These are phyloP conservation scores for Eupleurogrammus muticus DNA, from an alignment of 2,797 vertebrate species.

Conservation along the genomic window DNA sequence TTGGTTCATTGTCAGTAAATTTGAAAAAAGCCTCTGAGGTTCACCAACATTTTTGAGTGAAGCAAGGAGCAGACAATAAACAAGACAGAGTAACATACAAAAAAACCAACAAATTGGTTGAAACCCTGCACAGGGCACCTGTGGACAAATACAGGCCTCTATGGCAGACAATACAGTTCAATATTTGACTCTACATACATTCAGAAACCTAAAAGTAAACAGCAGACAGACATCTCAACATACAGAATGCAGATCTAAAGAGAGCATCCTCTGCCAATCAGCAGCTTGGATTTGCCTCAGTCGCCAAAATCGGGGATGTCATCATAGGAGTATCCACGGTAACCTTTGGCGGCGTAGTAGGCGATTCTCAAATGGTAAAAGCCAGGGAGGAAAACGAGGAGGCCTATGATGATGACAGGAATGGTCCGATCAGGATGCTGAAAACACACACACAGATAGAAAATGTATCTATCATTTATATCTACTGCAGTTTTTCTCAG, in stretches of 20 bases:
- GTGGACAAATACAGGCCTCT: slow-evolving; percentile 3
- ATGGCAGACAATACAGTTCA: not conserved
- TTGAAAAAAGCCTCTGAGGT: slow-evolving; percentile 24
- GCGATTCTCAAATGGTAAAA: slow-evolving; percentile 97
- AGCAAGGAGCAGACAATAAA: slow-evolving; percentile 11
- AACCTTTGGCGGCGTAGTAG: slow-evolving; percentile 94
- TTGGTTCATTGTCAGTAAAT: slow-evolving; percentile 13
- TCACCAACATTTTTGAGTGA: slow-evolving; percentile 17
- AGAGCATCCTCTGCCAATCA: not conserved
- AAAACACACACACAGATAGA: not conserved
- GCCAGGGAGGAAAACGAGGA: slow-evolving; percentile 94
- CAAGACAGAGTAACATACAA: not conserved
- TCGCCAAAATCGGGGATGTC: slow-evolving; percentile 98
- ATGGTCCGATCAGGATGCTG: slow-evolving; percentile 92
- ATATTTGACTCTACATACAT: slow-evolving; percentile 33
- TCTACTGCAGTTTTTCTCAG: not conserved
- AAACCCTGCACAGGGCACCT: slow-evolving; percentile 1
- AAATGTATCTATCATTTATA: not conserved
- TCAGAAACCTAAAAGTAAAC: slow-evolving; percentile 49
- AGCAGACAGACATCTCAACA: slow-evolving; percentile 41
- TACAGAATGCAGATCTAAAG: not conserved
- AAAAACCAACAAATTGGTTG: slow-evolving; percentile 3
- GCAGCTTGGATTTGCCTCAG: slow-evolving; percentile 70
- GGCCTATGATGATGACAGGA: slow-evolving; percentile 93
- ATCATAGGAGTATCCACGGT: slow-evolving; percentile 95